phyloP scores from a whole-genome alignment of 1,140 invertebrate species.

The Triops longicaudatus region DNA sequence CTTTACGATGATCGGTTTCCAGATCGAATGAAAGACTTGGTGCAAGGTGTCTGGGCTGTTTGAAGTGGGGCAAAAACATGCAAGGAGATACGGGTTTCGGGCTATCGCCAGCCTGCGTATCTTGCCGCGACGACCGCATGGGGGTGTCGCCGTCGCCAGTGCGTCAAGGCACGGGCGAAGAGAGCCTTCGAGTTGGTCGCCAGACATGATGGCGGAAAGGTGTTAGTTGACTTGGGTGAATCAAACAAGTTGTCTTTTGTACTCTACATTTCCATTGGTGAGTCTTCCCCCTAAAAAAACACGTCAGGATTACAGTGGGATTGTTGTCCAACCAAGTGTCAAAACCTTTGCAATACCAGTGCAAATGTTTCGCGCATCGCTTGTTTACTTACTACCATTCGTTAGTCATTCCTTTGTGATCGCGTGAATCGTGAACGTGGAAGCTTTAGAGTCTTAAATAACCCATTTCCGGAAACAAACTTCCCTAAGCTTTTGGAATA shows the following conservation, averaged over 20 bases:
- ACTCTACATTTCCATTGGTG: not conserved
- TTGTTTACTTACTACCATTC: not conserved
- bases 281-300: not conserved
- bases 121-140: not conserved
- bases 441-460: not conserved
- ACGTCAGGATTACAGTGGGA: not conserved
- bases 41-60: too few species aligned
- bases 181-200: not conserved
- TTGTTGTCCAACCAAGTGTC: not conserved
- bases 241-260: conserved; percentile 1
- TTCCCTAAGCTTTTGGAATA: too few species aligned
- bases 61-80: not conserved
- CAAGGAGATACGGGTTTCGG: not conserved
- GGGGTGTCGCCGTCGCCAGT: not conserved
- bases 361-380: not conserved
- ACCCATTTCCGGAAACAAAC: too few species aligned
- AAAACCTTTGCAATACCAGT: not conserved
- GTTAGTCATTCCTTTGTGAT: conserved; percentile 15
- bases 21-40: too few species aligned
- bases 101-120: not conserved
- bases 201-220: conserved; percentile 8
- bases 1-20: too few species aligned
- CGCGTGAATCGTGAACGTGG: not conserved
- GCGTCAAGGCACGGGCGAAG: not conserved
- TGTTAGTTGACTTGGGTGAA: not conserved